These are phyloP conservation scores for Lamellibrachia columna DNA, from an alignment of 2,888 invertebrate species.

Conservation along the genomic window DNA sequence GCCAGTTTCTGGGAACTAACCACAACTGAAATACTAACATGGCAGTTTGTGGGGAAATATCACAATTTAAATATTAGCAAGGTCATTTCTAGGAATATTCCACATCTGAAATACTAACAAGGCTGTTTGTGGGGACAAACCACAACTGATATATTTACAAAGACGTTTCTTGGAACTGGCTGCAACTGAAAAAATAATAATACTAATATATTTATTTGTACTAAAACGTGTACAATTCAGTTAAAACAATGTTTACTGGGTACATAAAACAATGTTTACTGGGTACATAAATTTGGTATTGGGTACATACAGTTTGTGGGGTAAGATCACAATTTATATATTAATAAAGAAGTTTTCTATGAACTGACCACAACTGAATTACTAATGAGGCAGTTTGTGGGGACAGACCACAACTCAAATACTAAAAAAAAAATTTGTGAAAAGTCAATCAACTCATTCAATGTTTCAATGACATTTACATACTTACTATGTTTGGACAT, in stretches of 20 bases:
- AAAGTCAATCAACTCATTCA: neutral
- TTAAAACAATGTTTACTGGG: too few species aligned
- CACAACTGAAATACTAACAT: neutral
- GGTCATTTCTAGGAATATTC: neutral
- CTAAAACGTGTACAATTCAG: too few species aligned
- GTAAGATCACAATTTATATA: neutral
- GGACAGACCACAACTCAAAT: neutral
- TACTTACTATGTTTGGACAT: neutral
- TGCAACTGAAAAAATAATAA: neutral
- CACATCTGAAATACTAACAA: neutral
- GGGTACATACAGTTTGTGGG: neutral
- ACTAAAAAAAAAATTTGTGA: neutral
- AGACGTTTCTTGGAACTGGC: neutral
- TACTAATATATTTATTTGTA: too few species aligned
- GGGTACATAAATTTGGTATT: too few species aligned
- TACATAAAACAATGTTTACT: too few species aligned
- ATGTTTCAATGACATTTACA: neutral
- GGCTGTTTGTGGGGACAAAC: neutral
- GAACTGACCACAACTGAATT: neutral
- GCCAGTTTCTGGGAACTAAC: neutral
- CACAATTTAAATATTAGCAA: neutral
- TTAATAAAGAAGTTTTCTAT: neutral
- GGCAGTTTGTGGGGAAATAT: neutral
- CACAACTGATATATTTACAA: neutral
- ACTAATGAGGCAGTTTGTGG: neutral